Evolutionary conservation across 2,113 vertebrate genomes (phyloP), one percentile per base, ranked within the genome.

Genomic region (Cyprinodon variegatus): DNA sequence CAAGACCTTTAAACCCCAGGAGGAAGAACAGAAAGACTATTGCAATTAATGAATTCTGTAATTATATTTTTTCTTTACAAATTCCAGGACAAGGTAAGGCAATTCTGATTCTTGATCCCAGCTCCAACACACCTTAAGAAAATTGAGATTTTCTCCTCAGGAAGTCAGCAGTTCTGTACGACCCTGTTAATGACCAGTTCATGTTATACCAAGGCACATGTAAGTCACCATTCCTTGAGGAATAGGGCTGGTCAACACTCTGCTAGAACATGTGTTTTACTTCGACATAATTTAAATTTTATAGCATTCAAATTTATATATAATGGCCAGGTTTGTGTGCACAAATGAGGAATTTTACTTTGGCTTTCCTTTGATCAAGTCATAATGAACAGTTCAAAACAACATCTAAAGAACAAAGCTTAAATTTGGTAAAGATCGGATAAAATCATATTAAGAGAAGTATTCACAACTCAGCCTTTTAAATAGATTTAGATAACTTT

Each of bases 1-100:
- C 43, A 57, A 79, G 74, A 80, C 80, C 79, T 74, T 83, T 65
- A 69, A 60, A 64, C 70, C 70, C 70, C 1, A 6, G 8, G 40
- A 68, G 38, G 38, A 15, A 11, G 11, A 59, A 43, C 6, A 41
- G 5, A 40, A 22, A 12, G 37, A 65, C 15, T 37, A 45, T 65
- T 39, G 17, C 8, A 6, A 70, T 60, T 63, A 50, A 59, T 50
- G 50, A 70, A 29, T 39, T 70, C 38, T 70, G 11, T 9, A 4
- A 41, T 3, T 40, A 12, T 1, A 13, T 20, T 38, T 20, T 57
- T 4, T 36, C 15, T 9, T n/a, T 57, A 57, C 50, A n/a, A 7
- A n/a, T 57, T 57, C 50, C 17, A 73, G 75, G 62, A 75, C 64
- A 61, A 29, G 38, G n/a, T 5, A 36, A 10, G 40, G 15, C 53